These are phyloP conservation scores for Helarctos malayanus DNA, from an alignment of 2,797 vertebrate species.

Conservation along the genomic window DNA sequence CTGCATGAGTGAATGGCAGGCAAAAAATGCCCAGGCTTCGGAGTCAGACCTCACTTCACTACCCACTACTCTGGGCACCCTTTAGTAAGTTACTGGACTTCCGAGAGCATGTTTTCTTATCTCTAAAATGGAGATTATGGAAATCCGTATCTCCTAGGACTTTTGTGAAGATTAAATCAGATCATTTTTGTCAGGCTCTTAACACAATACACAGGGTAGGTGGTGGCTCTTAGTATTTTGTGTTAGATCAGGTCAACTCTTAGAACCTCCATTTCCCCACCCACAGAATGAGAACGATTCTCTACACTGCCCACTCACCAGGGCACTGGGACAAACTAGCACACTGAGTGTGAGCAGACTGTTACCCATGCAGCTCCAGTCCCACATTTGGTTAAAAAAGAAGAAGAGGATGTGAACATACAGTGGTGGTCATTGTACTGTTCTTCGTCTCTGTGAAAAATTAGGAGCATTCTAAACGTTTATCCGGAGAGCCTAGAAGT, in stretches of 20 bases:
- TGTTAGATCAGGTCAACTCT: neutral
- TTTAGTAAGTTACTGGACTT: neutral
- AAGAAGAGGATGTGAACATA: neutral
- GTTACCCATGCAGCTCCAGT: neutral
- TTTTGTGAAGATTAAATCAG: conserved; percentile 29
- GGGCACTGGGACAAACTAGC: neutral
- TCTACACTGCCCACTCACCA: neutral
- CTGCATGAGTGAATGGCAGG: neutral
- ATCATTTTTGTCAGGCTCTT: neutral
- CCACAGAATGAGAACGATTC: neutral
- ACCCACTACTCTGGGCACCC: neutral
- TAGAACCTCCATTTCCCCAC: neutral
- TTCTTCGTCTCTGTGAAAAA: neutral
- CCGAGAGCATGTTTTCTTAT: neutral
- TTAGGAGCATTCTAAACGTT: neutral
- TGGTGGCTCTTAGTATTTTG: neutral
- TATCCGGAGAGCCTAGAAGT: neutral
- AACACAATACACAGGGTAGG: neutral
- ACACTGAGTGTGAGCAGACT: neutral
- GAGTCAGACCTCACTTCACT: neutral
- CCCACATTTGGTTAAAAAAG: neutral
- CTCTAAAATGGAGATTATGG: neutral
- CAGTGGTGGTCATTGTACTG: neutral
- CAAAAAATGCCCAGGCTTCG: neutral
- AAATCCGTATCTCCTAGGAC: neutral